These are phyloP conservation scores for Omphaloscelis lunosa DNA, from an alignment of 2,888 invertebrate species.

Conservation along the genomic window DNA sequence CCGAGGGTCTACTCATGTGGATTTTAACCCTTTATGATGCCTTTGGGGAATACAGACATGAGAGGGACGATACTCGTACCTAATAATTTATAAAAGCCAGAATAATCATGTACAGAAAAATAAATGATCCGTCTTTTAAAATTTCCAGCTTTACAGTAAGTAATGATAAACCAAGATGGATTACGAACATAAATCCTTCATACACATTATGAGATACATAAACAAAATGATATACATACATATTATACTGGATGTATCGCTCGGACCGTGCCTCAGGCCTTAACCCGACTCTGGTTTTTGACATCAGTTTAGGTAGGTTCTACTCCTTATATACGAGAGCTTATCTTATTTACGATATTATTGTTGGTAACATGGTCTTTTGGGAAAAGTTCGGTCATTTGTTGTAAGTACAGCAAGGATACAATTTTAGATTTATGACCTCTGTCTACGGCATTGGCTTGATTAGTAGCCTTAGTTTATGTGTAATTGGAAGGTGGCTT, in stretches of 20 bases:
- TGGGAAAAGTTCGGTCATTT: constrained; percentile 76
- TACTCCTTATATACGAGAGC: constrained; percentile 77
- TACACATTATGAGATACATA: constrained; percentile 24
- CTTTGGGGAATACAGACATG: not conserved
- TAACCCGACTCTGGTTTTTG: constrained; percentile 79
- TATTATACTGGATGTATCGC: constrained; percentile 63
- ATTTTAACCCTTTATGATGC: constrained; percentile 43
- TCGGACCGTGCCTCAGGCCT: constrained; percentile 80
- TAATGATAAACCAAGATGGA: constrained; percentile 45
- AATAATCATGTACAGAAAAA: constrained; percentile 9
- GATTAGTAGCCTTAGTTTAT: constrained; percentile 9
- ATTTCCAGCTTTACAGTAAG: constrained; percentile 12
- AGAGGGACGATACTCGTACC: not conserved
- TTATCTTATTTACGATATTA: constrained; percentile 85
- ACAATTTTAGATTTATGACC: constrained; percentile 56
- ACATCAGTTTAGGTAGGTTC: constrained; percentile 72
- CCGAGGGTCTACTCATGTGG: constrained; percentile 31
- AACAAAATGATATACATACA: constrained; percentile 8
- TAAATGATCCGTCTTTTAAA: not conserved
- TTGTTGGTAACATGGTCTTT: constrained; percentile 77
- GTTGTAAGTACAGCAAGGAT: constrained; percentile 57
- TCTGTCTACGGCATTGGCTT: constrained; percentile 7
- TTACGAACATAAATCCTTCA: constrained; percentile 37
- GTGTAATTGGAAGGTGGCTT: not conserved
- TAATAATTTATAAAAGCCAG: constrained; percentile 5